Evolutionary conservation across 2,113 vertebrate genomes (phyloP).

Genomic region (Hippocampus comes): DNA sequence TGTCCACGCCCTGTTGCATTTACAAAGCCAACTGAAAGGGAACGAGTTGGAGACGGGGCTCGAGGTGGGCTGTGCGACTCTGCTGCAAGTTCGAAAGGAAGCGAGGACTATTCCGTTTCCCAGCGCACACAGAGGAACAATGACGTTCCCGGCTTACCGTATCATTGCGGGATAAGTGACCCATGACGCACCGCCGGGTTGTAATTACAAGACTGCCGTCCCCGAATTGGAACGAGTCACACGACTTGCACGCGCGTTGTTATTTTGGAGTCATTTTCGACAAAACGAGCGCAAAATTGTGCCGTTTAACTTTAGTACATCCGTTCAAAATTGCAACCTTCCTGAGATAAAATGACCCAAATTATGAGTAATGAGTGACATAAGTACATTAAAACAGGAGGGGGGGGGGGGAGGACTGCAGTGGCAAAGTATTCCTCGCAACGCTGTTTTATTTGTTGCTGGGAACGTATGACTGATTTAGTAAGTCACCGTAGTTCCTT

Average conservation of each 20-base stretch:
- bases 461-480: neutral
- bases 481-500: neutral
- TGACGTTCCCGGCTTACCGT: constrained; percentile 18
- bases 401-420: no score
- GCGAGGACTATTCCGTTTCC: constrained; percentile 35
- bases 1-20: constrained; percentile 53
- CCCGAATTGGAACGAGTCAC: no score
- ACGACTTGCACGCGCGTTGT: no score
- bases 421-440: no score
- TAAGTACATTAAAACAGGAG: neutral
- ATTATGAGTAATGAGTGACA: neutral
- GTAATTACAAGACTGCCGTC: no score
- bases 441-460: neutral
- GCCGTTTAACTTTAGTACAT: no score
- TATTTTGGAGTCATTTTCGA: no score
- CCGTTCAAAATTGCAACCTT: no score
- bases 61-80: neutral
- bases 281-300: no score
- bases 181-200: neutral
- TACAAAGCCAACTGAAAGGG: constrained; percentile 16
- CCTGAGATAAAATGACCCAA: neutral
- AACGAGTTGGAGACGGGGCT: neutral
- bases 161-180: constrained; percentile 34
- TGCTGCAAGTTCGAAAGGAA: constrained; percentile 29
- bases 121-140: neutral